Percentiles rank a stretch among this genome's conserved stretches.
phyloP scores from a whole-genome alignment of 1,140 invertebrate genomes.

The Limonius californicus region DNA sequence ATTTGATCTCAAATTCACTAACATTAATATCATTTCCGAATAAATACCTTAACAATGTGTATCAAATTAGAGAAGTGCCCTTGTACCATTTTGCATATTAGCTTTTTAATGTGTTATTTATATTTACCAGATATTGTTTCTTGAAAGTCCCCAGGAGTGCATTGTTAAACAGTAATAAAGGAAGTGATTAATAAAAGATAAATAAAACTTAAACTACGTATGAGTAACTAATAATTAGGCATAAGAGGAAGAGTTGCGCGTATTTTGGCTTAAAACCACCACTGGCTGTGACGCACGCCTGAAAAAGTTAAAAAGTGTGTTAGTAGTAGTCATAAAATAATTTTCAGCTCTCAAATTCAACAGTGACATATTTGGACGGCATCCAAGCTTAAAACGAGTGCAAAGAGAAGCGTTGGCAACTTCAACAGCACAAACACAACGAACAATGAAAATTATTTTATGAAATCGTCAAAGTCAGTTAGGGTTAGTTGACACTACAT shows the following conservation, averaged over 20 bases:
- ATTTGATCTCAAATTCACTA: neutral
- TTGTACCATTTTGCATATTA: neutral
- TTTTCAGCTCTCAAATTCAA: no score
- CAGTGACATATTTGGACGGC: no score
- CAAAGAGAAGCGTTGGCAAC: no score
- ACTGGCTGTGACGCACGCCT: conserved; percentile 11
- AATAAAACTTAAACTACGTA: neutral
- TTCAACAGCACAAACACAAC: neutral
- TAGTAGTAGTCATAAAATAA: conserved; percentile 3
- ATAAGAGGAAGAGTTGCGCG: conserved; percentile 9
- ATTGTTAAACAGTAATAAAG: neutral
- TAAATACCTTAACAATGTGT: neutral
- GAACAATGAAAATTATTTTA: neutral
- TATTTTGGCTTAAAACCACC: conserved; percentile 8
- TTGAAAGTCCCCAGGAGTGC: conserved; percentile 5
- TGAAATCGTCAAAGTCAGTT: neutral
- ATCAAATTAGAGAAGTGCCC: neutral
- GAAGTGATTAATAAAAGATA: neutral
- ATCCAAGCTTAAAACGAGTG: no score
- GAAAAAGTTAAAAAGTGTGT: conserved; percentile 10
- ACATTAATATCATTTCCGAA: neutral
- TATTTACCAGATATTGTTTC: conserved; percentile 1
- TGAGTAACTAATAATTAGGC: conserved; percentile 3
- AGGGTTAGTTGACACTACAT: neutral
- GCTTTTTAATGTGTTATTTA: neutral